phyloP scores from a whole-genome alignment of 2,888 invertebrate genomes.

The Xestia rhomboidea region DNA sequence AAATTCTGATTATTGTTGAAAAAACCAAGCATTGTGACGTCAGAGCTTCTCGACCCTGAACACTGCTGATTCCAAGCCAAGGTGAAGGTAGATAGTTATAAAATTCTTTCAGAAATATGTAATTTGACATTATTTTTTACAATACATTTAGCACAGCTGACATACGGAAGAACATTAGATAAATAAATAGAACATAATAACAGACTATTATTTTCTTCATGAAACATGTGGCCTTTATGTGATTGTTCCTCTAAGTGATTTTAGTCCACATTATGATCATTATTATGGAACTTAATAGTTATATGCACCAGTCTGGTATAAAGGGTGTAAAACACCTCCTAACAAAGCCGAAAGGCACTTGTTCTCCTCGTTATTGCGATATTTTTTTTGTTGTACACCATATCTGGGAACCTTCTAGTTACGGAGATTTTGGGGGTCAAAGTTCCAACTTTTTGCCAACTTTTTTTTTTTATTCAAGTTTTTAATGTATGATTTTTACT shows the following conservation, averaged over 20 bases:
- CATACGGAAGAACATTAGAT: not conserved
- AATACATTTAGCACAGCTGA: not conserved
- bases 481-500: too few relatives aligned
- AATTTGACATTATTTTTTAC: slow-evolving; percentile 42
- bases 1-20: slow-evolving; percentile 57
- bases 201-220: not conserved
- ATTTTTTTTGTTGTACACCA: too few relatives aligned
- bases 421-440: too few relatives aligned
- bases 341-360: too few relatives aligned
- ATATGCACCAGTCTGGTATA: too few relatives aligned
- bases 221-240: not conserved
- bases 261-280: not conserved
- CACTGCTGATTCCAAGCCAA: slow-evolving; percentile 66
- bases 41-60: slow-evolving; percentile 74
- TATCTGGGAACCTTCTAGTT: too few relatives aligned
- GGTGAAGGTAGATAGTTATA: slow-evolving; percentile 69
- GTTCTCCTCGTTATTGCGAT: too few relatives aligned
- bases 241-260: not conserved
- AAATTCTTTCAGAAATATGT: slow-evolving; percentile 48
- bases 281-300: too few relatives aligned
- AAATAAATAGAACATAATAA: not conserved
- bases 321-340: too few relatives aligned
- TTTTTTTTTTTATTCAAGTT: too few relatives aligned
- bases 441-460: too few relatives aligned
- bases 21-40: slow-evolving; percentile 69